A percentile compares a stretch with the other conserved stretches of the same genome.
Evolutionary conservation across 2,797 vertebrate species (phyloP).

Genomic region (Poecilia picta): DNA sequence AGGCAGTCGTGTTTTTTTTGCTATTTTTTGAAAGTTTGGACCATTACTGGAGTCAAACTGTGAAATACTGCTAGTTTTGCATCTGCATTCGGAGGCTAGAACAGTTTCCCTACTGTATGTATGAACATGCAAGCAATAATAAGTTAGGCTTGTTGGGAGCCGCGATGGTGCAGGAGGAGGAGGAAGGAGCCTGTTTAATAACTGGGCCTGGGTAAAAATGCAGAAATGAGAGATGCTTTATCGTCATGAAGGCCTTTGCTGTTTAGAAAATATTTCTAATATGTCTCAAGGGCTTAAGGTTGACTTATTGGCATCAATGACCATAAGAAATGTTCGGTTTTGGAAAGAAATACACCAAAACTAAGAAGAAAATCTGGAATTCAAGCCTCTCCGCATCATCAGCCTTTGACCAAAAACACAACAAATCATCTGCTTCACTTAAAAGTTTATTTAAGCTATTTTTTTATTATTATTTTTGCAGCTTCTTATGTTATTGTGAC

Average conservation of each 20-base stretch:
- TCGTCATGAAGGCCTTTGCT: constrained; percentile 23
- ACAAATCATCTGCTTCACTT: constrained; percentile 55
- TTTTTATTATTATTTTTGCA: constrained; percentile 10
- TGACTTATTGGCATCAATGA: constrained; percentile 14
- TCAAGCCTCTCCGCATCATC: constrained; percentile 64
- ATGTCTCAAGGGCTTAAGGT: constrained; percentile 43
- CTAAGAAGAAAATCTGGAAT: constrained; percentile 21
- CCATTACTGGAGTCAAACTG: constrained; percentile 52
- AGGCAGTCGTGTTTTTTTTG: constrained; percentile 22
- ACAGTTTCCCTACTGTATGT: constrained; percentile 46
- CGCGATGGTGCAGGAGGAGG: constrained; percentile 45
- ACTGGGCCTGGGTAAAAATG: constrained; percentile 23
- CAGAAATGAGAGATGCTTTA: constrained; percentile 31
- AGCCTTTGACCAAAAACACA: constrained; percentile 80
- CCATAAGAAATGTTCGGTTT: constrained; percentile 25
- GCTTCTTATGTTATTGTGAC: constrained; percentile 70
- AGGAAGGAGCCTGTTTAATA: constrained; percentile 14
- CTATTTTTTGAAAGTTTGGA: constrained; percentile 22
- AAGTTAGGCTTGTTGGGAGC: constrained; percentile 61
- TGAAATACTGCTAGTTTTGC: constrained; percentile 51
- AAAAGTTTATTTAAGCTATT: constrained; percentile 33
- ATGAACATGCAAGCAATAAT: constrained; percentile 80
- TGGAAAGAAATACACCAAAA: constrained; percentile 33
- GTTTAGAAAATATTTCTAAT: constrained; percentile 32
- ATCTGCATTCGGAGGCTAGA: constrained; percentile 35